Conservation (phyloP, 2,888 invertebrate genomes). For the Apotomis turbidana region DNA sequence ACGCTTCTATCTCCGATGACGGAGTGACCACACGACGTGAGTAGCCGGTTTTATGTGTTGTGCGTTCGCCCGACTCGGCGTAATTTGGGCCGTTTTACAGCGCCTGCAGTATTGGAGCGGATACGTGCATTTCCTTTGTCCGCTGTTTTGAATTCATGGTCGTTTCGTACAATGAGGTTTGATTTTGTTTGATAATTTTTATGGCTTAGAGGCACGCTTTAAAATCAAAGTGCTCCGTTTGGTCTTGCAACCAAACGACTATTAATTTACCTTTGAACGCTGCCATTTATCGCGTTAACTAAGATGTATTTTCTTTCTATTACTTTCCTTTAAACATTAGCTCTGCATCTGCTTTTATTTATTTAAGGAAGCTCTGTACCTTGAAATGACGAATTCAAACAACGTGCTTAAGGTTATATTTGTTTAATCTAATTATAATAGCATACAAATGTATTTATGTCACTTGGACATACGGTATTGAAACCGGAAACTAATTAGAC, state of each 20-base stretch:
- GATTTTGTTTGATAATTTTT: constrained; percentile 18
- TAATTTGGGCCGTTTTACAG: constrained; percentile 28
- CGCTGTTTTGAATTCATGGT: constrained; percentile 32
- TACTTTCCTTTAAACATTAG: no score
- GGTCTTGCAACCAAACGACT: not conserved
- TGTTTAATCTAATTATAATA: not conserved
- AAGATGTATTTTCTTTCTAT: no score
- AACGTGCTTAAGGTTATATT: no score
- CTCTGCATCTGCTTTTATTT: no score
- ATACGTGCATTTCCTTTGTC: constrained; percentile 47
- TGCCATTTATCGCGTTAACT: not conserved
- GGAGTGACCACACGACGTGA: constrained; percentile 69
- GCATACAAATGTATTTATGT: not conserved
- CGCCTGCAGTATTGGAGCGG: constrained; percentile 32
- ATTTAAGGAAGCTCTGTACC: no score
- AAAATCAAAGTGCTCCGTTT: not conserved
- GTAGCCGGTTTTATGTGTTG: constrained; percentile 48
- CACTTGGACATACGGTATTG: not conserved
- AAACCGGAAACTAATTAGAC: not conserved
- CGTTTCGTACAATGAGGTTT: constrained; percentile 31
- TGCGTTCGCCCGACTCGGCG: constrained; percentile 10
- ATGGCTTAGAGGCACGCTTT: not conserved
- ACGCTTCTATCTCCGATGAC: constrained; percentile 62
- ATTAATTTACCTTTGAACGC: not conserved
- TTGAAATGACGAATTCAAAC: no score